Evolutionary conservation across 2,113 vertebrate genomes (phyloP), one percentile per base, ranked within the genome.

Genomic region (Alces alces): DNA sequence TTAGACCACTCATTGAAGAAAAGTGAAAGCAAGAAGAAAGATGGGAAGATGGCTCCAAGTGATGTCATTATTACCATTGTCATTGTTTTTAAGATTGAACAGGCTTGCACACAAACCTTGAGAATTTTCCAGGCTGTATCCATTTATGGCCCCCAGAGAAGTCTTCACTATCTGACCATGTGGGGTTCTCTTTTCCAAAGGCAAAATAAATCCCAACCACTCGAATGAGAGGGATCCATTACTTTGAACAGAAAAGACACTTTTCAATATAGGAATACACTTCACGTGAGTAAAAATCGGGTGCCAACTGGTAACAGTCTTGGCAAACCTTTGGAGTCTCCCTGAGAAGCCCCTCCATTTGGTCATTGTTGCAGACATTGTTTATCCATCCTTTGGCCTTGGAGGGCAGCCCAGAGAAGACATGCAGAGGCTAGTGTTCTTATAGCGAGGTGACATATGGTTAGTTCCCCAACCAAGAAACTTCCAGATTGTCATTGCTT

Each of bases 151-250:
- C 78, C 64, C 82, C 15, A 13, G 60, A 95, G 85, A 79, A 30
- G n/a, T 80, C 92, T 86, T 93, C 66, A 54, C 17, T 61, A 33
- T 60, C 58, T 92, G 84, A 87, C 50, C 30, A 4, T 27, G 85
- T 55, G 87, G 84, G 57, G 54, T 79, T 97, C 87, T 55, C 85
- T 97, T 91, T 82, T 86, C 92, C 96, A 96, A 78, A 96, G 95
- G 36, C 45, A 89, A 97, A 94, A 97, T 79, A 78, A 92, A 93
- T 66, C 88, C 88, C 73, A 94, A 47, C 64, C 39, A 86, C 91
- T 96, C 89, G 54, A 58, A 86, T 76, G 76, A 89, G 84, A 95
- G 54, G n/a, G 25, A 91, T 73, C 90, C 89, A 64, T 96, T 66
- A 17, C 73, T 89, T 70, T 92, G 39, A 92, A 80, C 55, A 28